A percentile compares a stretch with the other conserved stretches of the same genome.
Conservation (phyloP, 1,140 invertebrate genomes). For the Drosophila prosaltans region DNA sequence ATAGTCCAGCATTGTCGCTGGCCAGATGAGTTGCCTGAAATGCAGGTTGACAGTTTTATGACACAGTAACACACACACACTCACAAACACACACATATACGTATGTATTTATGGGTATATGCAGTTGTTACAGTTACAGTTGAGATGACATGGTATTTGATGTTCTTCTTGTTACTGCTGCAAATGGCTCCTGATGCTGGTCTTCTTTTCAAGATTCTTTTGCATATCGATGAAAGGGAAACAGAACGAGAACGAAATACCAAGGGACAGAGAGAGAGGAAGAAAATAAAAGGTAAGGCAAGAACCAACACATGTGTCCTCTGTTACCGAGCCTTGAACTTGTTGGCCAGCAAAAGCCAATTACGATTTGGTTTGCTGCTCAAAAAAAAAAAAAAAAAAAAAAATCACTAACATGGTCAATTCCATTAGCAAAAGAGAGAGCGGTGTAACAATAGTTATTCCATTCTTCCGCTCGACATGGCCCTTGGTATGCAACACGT, state of each 20-base stretch:
- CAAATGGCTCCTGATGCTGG: conserved; percentile 4
- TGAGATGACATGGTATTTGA: conserved; percentile 27
- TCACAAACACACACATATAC: conserved; percentile 5
- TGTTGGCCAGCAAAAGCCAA: conserved; percentile 5
- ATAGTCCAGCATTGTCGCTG: conserved; percentile 58
- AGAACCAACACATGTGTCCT: neutral
- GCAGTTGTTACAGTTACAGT: conserved; percentile 23
- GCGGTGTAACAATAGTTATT: neutral
- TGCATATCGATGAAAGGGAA: conserved; percentile 9
- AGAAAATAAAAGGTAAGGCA: neutral
- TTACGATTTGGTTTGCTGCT: neutral
- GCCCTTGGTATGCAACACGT: conserved; percentile 26
- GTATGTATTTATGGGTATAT: conserved; percentile 3
- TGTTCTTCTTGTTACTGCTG: conserved; percentile 9
- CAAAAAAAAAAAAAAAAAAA: neutral
- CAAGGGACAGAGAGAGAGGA: neutral
- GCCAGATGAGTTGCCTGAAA: conserved; percentile 67
- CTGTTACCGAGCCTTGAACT: conserved; percentile 8
- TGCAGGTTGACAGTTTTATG: conserved; percentile 77
- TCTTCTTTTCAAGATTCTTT: conserved; percentile 18
- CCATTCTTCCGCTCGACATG: neutral
- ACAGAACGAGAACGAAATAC: neutral
- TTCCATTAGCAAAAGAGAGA: neutral
- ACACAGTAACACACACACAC: conserved; percentile 44
- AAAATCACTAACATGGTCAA: neutral